Evolutionary conservation across 2,888 invertebrate genomes (phyloP), one percentile per base, ranked within the genome.

Genomic region (Mythimna ferrago): DNA sequence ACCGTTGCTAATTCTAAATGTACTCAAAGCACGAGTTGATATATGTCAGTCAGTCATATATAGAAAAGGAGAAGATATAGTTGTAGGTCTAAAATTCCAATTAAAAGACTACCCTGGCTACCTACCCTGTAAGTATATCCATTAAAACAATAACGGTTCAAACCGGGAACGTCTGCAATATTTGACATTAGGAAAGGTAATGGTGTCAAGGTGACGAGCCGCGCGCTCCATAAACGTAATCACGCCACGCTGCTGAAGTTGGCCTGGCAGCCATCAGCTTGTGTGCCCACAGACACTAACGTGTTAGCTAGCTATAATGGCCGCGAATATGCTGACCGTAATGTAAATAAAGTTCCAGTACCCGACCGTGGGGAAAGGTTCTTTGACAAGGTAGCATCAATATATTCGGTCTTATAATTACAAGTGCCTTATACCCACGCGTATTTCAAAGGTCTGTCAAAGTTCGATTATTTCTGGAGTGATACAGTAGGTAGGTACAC

Each of bases 161-260:
- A 53, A 9, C 61, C 64, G 58, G 58, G 54, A 71, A 65, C 11
- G 67, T 21, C 56, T 60, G 62, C 61, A 58, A 58, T 68, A 72
- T 73, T 62, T 78, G 75, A 80, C 83, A 83, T 85, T 85, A 81
- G 65, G 35, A 78, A 85, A 85, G 80, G 85, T 82, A 83, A 85
- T 67, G 69, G 74, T 80, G 85, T 85, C 85, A 85, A 85, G 85
- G 85, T 64, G 61, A 71, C 48, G 67, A 48, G 73, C 57, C 73
- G 71, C 72, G 57, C 67, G 78, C 66, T 38, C 76, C 67, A 32
- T 66, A 57, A 74, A 53, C 71, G 21, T 58, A 38, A 78, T 74
- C 71, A 78, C 71, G 81, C 71, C 57, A 60, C 62, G 32, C 21
- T 53, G 51, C 78, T 68, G 72, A 62, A 58, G 38, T 68, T 2